phyloP scores from a whole-genome alignment of 2,888 invertebrate species.

The Agonopterix arenella region DNA sequence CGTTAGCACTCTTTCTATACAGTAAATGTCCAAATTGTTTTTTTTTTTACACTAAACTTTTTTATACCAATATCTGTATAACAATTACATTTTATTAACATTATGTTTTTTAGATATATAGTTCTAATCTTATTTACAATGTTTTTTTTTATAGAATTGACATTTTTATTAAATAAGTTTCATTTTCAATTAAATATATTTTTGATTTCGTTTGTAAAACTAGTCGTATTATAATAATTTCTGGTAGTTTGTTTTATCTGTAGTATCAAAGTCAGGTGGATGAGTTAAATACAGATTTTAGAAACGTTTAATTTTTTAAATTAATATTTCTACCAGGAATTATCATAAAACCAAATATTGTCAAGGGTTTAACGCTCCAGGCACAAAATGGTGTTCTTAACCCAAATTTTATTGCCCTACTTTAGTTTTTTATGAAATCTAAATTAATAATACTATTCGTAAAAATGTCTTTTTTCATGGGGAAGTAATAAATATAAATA shows the following conservation, averaged over 20 bases:
- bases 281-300: background rate
- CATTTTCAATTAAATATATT: slow-evolving; percentile 42
- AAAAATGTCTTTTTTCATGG: slow-evolving; percentile 73
- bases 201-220: slow-evolving; percentile 34
- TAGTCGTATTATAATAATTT: slow-evolving; percentile 40
- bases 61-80: slow-evolving; percentile 50
- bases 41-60: slow-evolving; percentile 48
- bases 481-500: slow-evolving; percentile 71
- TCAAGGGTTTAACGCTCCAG: slow-evolving; percentile 51
- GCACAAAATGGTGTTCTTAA: slow-evolving; percentile 72
- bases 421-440: slow-evolving; percentile 59
- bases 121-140: slow-evolving; percentile 69
- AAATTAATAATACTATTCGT: slow-evolving; percentile 77
- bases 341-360: slow-evolving; percentile 53
- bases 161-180: slow-evolving; percentile 46
- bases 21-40: slow-evolving; percentile 37
- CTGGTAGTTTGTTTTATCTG: slow-evolving; percentile 20
- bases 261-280: background rate
- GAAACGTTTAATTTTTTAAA: background rate
- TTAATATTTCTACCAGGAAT: slow-evolving; percentile 5
- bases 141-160: slow-evolving; percentile 66
- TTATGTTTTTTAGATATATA: slow-evolving; percentile 46
- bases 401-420: slow-evolving; percentile 66
- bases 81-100: slow-evolving; percentile 60
- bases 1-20: slow-evolving; percentile 58